Conservation (phyloP, 92 coral and sea anemone genomes). For the Isaurus tuberculatus region DNA sequence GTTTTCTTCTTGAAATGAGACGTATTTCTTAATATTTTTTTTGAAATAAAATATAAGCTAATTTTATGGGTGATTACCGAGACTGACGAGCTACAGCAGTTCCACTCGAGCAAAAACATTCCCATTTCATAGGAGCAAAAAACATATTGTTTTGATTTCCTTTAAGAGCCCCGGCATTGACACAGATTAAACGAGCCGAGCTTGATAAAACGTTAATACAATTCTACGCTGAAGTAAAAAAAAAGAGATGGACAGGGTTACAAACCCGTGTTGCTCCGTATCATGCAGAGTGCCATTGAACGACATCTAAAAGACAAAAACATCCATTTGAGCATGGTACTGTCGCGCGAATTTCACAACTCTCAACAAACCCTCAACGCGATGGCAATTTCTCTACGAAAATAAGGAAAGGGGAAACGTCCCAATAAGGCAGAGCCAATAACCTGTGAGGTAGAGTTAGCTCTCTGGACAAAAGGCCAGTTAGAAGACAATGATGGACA, state of each 20-base stretch:
- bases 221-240: constrained; percentile 65
- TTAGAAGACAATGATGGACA: not conserved
- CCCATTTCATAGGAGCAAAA: too few relatives aligned
- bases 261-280: constrained; percentile 56
- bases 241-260: constrained; percentile 43
- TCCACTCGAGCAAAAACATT: too few relatives aligned
- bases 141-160: too few relatives aligned
- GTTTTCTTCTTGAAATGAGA: too few relatives aligned
- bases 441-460: not conserved
- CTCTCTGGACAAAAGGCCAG: constrained; percentile 13
- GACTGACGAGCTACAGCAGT: too few relatives aligned
- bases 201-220: constrained; percentile 53
- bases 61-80: too few relatives aligned
- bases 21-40: too few relatives aligned
- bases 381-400: constrained; percentile 14
- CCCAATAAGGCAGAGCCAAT: not conserved
- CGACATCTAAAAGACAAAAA: constrained; percentile 51
- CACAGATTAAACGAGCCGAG: constrained; percentile 41
- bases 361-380: constrained; percentile 40
- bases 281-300: constrained; percentile 61
- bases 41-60: too few relatives aligned
- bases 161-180: too few relatives aligned
- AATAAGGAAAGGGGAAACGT: constrained; percentile 15
- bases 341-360: constrained; percentile 40
- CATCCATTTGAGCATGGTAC: constrained; percentile 38